phyloP scores from a whole-genome alignment of 2,113 vertebrate species.

The Otolemur garnettii region DNA sequence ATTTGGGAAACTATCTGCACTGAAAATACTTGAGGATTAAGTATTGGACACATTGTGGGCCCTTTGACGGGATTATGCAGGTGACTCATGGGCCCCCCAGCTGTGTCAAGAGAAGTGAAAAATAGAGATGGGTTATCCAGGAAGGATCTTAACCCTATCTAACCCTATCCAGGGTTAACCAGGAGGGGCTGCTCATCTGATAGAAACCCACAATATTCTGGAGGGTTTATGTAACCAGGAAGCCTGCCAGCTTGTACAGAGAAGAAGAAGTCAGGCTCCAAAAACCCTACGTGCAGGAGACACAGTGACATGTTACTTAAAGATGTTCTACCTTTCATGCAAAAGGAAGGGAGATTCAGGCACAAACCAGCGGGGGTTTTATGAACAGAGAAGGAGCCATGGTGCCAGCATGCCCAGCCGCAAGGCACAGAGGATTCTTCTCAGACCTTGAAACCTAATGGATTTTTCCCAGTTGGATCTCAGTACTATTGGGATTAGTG shows the following conservation, averaged over 20 bases:
- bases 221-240: background rate
- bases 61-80: background rate
- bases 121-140: background rate
- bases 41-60: background rate
- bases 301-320: background rate
- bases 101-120: background rate
- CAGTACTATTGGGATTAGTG: background rate
- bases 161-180: too few species aligned
- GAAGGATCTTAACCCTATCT: background rate
- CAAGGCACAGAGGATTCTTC: background rate
- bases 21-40: background rate
- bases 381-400: background rate
- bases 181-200: background rate
- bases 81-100: background rate
- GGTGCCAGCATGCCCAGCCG: background rate
- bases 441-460: background rate
- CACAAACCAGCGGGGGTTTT: background rate
- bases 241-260: background rate
- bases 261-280: background rate
- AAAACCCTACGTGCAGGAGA: background rate
- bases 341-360: background rate
- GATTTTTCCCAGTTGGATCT: background rate
- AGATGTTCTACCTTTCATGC: background rate
- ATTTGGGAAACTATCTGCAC: background rate
- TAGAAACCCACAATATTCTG: background rate